Base-by-base conservation (phyloP, 1,140 invertebrate genomes). In the Idris sp. region DNA sequence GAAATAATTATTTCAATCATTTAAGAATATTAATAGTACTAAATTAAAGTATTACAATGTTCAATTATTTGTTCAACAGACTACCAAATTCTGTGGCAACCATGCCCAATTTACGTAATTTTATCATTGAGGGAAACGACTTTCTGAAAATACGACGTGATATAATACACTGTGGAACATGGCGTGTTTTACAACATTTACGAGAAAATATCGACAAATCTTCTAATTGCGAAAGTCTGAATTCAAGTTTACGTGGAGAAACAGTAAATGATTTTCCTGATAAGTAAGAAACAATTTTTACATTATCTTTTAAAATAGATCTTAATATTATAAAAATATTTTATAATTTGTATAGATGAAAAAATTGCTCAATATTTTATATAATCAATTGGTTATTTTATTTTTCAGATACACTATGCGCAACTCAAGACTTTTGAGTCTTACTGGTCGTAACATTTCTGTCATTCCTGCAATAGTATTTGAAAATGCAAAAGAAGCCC, bases 101-200 rank as follows among this genome's bases (percentile, higher is more conserved):
- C 5, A 87, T 97, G 69, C 91, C 92, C 0, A 93, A 96, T 82
- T 84, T 98, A 28, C 95, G 95, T 74, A 92, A 92, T 51, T 89
- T 98, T 30, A 91, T 92, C 59, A 88, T 97, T 31, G 93, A 96
- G 43, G 96, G 95, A 0, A 98, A 98, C 88, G 93, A 93, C 71
- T 87, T 97, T 65, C 89, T 92, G 76, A 91, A 91, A 14, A 90
- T 96, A 26, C 87, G 94, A 44, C 88, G 91, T 40, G 94, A 96
- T 81, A 92, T 96, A 33, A 87, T 96, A 31, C 89, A 92, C 83
- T 92, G 94, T 53, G 96, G 96, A 4, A 96, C 95, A 0, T 86
- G 90, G 26, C 89, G 94, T 53, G 91, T 97, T 74, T 89, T 97
- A 74, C 93, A 93, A 79, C 93, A 93, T 81, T 87, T 98, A 18